These are phyloP conservation scores for Sebastes fasciatus DNA, from an alignment of 2,113 vertebrate genomes.

Conservation along the genomic window DNA sequence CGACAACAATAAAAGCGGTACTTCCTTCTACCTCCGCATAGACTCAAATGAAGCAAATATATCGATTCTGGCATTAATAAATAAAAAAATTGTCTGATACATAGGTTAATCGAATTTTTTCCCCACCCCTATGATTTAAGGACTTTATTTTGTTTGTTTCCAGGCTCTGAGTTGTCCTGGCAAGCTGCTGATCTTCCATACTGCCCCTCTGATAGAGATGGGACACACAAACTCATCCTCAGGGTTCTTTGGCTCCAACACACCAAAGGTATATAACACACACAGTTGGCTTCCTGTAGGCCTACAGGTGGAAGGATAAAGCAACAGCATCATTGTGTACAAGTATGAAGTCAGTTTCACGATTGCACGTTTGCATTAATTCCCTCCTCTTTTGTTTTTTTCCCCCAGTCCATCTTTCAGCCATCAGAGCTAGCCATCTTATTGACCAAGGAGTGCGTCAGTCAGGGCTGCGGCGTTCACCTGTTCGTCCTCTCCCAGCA, in stretches of 20 bases:
- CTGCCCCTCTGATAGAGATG: constrained; percentile 74
- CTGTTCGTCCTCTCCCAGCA: constrained; percentile 83
- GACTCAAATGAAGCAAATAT: too few relatives aligned
- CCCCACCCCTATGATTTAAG: too few relatives aligned
- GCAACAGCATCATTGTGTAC: background rate
- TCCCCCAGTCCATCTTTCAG: constrained; percentile 83
- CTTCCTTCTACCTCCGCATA: too few relatives aligned
- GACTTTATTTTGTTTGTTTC: background rate
- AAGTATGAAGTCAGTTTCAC: background rate
- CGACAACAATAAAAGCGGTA: too few relatives aligned
- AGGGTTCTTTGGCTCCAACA: constrained; percentile 81
- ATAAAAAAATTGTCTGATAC: too few relatives aligned
- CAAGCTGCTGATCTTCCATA: constrained; percentile 85
- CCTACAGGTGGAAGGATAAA: background rate
- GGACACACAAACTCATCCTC: constrained; percentile 63
- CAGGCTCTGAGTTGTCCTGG: constrained; percentile 81
- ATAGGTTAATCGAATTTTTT: too few relatives aligned
- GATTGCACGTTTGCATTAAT: background rate
- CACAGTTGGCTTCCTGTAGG: background rate
- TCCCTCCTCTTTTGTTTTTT: background rate
- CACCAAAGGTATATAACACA: constrained; percentile 77
- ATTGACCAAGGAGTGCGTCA: constrained; percentile 81
- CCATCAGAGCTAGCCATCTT: constrained; percentile 73
- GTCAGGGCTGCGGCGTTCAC: constrained; percentile 84
- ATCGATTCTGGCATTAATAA: too few relatives aligned